Conservation (phyloP, 1,140 invertebrate genomes). For the Drosophila auraria region DNA sequence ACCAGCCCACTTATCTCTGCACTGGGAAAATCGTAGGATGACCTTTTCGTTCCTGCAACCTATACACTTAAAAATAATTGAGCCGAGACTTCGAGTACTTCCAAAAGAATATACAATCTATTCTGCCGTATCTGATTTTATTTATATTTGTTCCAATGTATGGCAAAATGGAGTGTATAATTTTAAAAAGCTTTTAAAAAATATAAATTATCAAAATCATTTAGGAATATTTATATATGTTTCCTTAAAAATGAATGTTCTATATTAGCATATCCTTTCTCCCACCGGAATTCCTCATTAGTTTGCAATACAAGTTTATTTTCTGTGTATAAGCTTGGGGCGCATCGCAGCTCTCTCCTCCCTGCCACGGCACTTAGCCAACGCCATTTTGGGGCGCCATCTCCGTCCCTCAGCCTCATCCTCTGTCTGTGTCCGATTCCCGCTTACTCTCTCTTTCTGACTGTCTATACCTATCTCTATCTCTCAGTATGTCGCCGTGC, state of each 20-base stretch:
- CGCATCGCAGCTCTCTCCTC: slow-evolving; percentile 32
- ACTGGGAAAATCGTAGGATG: slow-evolving; percentile 11
- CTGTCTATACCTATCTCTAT: slow-evolving; percentile 34
- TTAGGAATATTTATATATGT: not conserved
- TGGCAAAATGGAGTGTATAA: too few relatives aligned
- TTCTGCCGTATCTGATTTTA: too few relatives aligned
- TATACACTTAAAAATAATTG: too few relatives aligned
- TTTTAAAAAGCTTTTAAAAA: too few relatives aligned
- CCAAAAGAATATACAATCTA: too few relatives aligned
- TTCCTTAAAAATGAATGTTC: too few relatives aligned
- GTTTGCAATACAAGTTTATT: not conserved
- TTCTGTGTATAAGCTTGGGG: not conserved
- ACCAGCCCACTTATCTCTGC: slow-evolving; percentile 21
- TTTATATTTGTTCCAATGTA: too few relatives aligned
- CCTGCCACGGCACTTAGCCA: slow-evolving; percentile 79
- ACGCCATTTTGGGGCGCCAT: slow-evolving; percentile 60
- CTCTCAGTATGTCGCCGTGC: slow-evolving; percentile 76
- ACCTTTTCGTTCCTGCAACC: too few relatives aligned
- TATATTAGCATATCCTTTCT: too few relatives aligned
- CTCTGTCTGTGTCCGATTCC: slow-evolving; percentile 16
- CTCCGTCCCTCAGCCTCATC: slow-evolving; percentile 6
- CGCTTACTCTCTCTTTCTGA: slow-evolving; percentile 15
- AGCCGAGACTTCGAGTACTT: too few relatives aligned
- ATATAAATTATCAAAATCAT: not conserved
- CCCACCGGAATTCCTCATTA: too few relatives aligned